These are phyloP conservation scores for Cyprinodon tularosa DNA, from an alignment of 2,113 vertebrate species.

Conservation along the genomic window DNA sequence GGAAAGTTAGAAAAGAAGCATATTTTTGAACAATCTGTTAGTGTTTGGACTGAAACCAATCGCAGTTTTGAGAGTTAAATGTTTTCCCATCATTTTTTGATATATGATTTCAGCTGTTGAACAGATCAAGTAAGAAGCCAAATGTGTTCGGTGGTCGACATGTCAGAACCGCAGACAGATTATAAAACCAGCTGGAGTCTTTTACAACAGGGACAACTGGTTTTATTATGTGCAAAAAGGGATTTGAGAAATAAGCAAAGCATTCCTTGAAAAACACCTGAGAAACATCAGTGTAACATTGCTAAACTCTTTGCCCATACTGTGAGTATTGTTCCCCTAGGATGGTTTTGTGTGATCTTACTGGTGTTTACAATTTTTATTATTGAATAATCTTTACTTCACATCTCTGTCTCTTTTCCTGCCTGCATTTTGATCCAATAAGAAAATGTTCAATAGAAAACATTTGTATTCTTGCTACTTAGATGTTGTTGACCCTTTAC, in stretches of 20 bases:
- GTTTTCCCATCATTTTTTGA: not conserved
- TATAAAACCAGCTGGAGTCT: not conserved
- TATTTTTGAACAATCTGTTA: not conserved
- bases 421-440: too few relatives aligned
- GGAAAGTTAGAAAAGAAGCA: not conserved
- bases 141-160: not conserved
- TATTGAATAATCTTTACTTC: too few relatives aligned
- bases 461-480: too few relatives aligned
- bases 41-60: not conserved
- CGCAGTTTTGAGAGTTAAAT: not conserved
- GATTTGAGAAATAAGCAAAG: not conserved
- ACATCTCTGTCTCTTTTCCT: not conserved
- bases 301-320: not conserved
- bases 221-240: not conserved
- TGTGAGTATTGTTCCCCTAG: not conserved
- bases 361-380: not conserved
- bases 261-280: not conserved
- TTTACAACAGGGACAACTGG: not conserved
- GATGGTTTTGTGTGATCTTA: not conserved
- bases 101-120: not conserved
- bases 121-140: not conserved
- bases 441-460: too few relatives aligned
- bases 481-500: too few relatives aligned
- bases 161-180: not conserved
- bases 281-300: not conserved